Conservation (phyloP, 2,113 vertebrate genomes). For the Brachirus orientalis region DNA sequence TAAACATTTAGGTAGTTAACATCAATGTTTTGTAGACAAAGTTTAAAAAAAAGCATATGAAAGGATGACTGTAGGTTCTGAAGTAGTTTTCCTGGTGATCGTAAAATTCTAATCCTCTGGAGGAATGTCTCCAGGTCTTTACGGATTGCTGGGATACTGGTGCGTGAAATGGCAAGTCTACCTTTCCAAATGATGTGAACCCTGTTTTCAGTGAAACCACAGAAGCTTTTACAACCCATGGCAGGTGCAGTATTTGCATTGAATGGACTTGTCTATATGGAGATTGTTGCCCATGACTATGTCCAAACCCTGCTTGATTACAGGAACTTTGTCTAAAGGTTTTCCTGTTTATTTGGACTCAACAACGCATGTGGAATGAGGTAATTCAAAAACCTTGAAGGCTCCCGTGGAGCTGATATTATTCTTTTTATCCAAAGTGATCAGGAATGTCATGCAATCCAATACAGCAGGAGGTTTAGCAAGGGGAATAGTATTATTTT, state of each 20-base stretch:
- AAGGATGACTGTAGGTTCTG: conserved; percentile 58
- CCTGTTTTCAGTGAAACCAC: conserved; percentile 75
- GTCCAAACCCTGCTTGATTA: conserved; percentile 38
- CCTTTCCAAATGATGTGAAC: conserved; percentile 80
- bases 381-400: background rate
- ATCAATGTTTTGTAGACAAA: conserved; percentile 10
- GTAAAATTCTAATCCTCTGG: conserved; percentile 81
- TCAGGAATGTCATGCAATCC: background rate
- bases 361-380: background rate
- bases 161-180: conserved; percentile 83
- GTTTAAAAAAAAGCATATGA: conserved; percentile 23
- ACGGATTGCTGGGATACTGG: conserved; percentile 81
- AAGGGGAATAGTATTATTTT: no score
- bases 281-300: conserved; percentile 45
- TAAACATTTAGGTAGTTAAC: conserved; percentile 3
- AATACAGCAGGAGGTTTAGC: background rate
- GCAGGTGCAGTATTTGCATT: conserved; percentile 77
- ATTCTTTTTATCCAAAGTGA: background rate
- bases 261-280: conserved; percentile 64
- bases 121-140: conserved; percentile 81
- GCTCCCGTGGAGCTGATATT: background rate
- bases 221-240: conserved; percentile 73
- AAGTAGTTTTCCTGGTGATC: conserved; percentile 75
- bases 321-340: conserved; percentile 25
- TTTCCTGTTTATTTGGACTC: background rate